phyloP scores from a whole-genome alignment of 2,888 invertebrate species.

The Drosophila putrida region DNA sequence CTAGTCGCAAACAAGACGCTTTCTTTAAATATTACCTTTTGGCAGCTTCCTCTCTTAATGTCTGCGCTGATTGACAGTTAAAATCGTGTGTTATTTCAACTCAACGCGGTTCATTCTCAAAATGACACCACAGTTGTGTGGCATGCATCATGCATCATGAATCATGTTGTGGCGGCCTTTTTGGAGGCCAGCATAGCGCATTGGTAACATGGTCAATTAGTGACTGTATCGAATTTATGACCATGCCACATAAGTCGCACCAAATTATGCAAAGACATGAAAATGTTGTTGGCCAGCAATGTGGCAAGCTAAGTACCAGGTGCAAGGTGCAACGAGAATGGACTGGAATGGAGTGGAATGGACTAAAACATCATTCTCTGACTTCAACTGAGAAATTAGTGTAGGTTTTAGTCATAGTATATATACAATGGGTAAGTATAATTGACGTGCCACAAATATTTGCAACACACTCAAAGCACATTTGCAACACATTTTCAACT shows the following conservation, averaged over 20 bases:
- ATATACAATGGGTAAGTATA: neutral
- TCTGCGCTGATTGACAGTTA: neutral
- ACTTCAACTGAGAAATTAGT: neutral
- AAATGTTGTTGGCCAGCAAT: constrained; percentile 15
- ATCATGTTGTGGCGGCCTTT: constrained; percentile 1
- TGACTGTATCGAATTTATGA: constrained; percentile 28
- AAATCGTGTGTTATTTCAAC: neutral
- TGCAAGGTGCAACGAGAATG: constrained; percentile 13
- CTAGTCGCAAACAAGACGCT: constrained; percentile 27
- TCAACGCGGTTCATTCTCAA: constrained; percentile 3
- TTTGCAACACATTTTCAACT: constrained; percentile 14
- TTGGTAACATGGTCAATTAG: constrained; percentile 17
- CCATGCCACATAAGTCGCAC: constrained; percentile 35
- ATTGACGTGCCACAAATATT: neutral
- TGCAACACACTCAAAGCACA: constrained; percentile 14
- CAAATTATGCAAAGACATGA: constrained; percentile 23
- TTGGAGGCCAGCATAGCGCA: constrained; percentile 28
- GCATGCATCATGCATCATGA: constrained; percentile 4
- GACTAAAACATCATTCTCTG: constrained; percentile 12
- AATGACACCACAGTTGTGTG: neutral
- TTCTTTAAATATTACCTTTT: constrained; percentile 51
- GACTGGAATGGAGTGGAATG: too few species aligned
- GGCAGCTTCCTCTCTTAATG: constrained; percentile 14
- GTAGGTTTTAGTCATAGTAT: constrained; percentile 3
- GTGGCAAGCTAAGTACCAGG: constrained; percentile 1